Percentiles rank a stretch among this genome's conserved stretches.
Conservation (phyloP, 2,888 invertebrate species). For the Lepas anatifera region DNA sequence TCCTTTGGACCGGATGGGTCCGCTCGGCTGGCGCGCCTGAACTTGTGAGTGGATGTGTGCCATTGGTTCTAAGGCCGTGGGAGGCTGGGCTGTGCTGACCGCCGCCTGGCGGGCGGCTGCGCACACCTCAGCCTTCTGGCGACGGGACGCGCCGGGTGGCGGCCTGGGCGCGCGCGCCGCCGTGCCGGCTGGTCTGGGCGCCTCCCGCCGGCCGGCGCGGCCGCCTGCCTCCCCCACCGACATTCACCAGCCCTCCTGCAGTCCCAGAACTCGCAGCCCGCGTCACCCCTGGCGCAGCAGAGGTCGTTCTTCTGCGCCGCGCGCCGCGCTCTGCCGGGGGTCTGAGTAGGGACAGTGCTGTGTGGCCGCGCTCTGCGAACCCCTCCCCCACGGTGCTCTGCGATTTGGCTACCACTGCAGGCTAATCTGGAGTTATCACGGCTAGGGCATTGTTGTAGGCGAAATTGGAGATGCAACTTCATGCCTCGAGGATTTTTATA, state of each 20-base stretch:
- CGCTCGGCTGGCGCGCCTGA: not conserved
- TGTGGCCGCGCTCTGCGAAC: not conserved
- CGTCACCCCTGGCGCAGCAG: not conserved
- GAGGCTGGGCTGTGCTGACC: no score
- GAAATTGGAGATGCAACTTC: no score
- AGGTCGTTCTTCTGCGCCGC: not conserved
- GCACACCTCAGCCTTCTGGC: not conserved
- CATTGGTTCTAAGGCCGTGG: no score
- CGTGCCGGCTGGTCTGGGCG: not conserved
- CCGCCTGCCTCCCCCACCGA: no score
- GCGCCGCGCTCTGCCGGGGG: not conserved
- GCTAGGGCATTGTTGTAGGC: no score
- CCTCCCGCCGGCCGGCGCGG: not conserved
- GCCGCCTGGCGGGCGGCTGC: not conserved
- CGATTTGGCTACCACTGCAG: not conserved
- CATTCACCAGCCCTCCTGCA: no score
- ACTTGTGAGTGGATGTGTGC: not conserved
- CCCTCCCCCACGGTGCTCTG: not conserved
- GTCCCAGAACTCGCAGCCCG: not conserved
- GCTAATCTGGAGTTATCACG: not conserved
- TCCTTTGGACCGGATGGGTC: not conserved
- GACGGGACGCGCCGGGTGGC: not conserved
- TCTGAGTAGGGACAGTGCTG: not conserved
- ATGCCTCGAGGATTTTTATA: no score
- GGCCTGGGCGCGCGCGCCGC: not conserved